Percentiles rank a stretch among this genome's conserved stretches.
Conservation (phyloP, 2,797 vertebrate species). For the Coilia nasus region DNA sequence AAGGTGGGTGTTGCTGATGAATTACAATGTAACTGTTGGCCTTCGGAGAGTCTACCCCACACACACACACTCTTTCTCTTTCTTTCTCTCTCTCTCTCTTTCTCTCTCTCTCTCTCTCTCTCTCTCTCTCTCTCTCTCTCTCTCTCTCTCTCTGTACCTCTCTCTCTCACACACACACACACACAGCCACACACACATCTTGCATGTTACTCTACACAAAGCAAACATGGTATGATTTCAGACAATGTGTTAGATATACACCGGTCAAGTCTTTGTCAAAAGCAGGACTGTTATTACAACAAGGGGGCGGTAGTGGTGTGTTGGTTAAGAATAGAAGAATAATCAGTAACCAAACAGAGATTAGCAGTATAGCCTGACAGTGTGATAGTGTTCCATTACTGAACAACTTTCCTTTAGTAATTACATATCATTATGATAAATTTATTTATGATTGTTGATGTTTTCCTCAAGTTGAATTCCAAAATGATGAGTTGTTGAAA, state of each 20-base stretch:
- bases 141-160: too few species aligned
- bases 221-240: background rate
- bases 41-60: background rate
- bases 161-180: background rate
- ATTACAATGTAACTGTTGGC: background rate
- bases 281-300: background rate
- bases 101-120: background rate
- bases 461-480: background rate
- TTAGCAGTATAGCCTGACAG: background rate
- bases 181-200: background rate
- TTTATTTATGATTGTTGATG: background rate
- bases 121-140: background rate
- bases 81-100: background rate
- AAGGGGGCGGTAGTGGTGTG: background rate
- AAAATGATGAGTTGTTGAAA: background rate
- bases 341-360: background rate
- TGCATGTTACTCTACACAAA: background rate
- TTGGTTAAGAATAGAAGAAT: background rate
- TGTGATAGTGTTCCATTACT: background rate
- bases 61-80: background rate
- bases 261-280: background rate
- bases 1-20: background rate
- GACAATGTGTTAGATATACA: slow-evolving; percentile 16
- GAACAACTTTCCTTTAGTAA: background rate
- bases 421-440: background rate